Conservation (phyloP, 2,797 vertebrate genomes). For the Esox lucius region DNA sequence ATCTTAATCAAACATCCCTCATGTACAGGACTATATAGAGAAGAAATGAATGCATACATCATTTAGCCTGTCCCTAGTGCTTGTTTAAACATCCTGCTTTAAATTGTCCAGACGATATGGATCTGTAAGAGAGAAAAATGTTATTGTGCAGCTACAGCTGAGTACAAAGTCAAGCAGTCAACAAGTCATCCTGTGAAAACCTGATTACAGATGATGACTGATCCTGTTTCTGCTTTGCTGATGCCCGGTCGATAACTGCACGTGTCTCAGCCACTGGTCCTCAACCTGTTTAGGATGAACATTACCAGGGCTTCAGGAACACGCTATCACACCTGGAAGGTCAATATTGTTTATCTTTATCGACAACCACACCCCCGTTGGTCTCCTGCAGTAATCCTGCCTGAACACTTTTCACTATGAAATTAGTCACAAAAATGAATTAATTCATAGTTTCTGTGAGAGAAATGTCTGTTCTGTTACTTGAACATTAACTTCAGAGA, state of each 20-base stretch:
- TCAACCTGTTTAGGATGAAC: conserved; percentile 23
- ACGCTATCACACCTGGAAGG: conserved; percentile 8
- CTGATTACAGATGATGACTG: conserved; percentile 24
- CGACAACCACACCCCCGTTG: neutral
- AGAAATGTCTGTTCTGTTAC: neutral
- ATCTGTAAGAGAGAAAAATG: conserved; percentile 21
- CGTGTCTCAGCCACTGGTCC: conserved; percentile 15
- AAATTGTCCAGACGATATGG: conserved; percentile 14
- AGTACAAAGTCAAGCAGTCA: conserved; percentile 32
- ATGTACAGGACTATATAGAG: neutral
- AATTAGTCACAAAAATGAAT: neutral
- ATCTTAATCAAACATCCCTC: neutral
- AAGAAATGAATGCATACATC: neutral
- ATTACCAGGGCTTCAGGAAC: conserved; percentile 15
- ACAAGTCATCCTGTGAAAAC: conserved; percentile 27
- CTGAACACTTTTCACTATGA: neutral
- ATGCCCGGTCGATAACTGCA: conserved; percentile 1
- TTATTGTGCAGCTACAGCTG: conserved; percentile 25
- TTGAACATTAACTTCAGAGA: neutral
- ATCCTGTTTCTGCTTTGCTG: conserved; percentile 30
- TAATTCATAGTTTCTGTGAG: neutral
- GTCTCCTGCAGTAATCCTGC: neutral
- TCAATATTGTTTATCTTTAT: conserved; percentile 6
- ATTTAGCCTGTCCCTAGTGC: neutral
- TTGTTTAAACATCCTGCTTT: conserved; percentile 30